Conservation (phyloP, 2,113 vertebrate species). For the Lethenteron reissneri region DNA sequence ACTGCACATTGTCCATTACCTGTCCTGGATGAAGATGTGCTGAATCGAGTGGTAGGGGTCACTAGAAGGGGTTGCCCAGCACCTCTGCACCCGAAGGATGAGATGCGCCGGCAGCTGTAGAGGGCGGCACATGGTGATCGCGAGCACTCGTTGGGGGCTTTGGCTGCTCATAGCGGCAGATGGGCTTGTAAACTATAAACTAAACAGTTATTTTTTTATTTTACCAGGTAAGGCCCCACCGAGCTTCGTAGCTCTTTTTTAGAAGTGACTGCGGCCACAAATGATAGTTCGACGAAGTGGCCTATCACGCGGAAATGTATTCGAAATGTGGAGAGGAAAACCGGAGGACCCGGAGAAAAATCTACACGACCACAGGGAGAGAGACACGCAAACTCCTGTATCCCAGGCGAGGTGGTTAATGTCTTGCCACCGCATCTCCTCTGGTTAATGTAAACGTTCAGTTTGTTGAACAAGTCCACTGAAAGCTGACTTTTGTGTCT, state of each 20-base stretch:
- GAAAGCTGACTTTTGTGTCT: no score
- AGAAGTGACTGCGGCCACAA: no score
- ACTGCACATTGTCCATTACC: slow-evolving; percentile 1
- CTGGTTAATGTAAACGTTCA: no score
- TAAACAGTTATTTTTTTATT: background rate
- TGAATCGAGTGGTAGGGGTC: slow-evolving; percentile 21
- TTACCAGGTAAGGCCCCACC: background rate
- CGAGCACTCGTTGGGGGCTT: background rate
- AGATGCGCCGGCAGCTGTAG: slow-evolving; percentile 27
- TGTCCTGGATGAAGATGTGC: slow-evolving; percentile 11
- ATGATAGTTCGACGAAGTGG: no score
- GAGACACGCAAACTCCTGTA: no score
- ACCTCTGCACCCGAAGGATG: slow-evolving; percentile 27
- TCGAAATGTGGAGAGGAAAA: no score
- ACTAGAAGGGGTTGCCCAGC: slow-evolving; percentile 31
- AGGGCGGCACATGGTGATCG: background rate
- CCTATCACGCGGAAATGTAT: no score
- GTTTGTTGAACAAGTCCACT: no score
- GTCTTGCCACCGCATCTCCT: no score
- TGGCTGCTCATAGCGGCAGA: background rate
- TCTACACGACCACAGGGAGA: no score
- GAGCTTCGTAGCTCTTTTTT: background rate
- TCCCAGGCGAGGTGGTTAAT: no score
- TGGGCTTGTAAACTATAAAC: slow-evolving; percentile 3
- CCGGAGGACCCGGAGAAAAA: no score